These are phyloP conservation scores for Papilio polyxenes DNA, from an alignment of 1,140 invertebrate genomes.

Conservation along the genomic window DNA sequence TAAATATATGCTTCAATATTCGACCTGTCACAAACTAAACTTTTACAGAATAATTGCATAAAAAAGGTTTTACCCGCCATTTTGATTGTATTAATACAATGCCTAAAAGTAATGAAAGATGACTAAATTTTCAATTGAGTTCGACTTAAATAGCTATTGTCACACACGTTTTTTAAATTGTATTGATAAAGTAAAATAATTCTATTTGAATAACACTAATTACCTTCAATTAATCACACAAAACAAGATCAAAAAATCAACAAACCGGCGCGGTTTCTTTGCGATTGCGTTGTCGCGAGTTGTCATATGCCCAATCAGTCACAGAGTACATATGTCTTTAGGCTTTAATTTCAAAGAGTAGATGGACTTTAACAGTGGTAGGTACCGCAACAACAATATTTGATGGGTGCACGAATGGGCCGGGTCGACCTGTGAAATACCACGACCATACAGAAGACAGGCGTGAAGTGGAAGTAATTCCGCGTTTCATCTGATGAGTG, in stretches of 20 bases:
- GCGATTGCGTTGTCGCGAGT: background rate
- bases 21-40: background rate
- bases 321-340: background rate
- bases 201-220: background rate
- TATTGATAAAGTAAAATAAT: background rate
- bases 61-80: constrained; percentile 55
- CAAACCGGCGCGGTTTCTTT: constrained; percentile 2
- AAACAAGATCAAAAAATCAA: constrained; percentile 33
- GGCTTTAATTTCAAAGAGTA: background rate
- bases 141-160: background rate
- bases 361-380: too few relatives aligned
- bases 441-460: too few relatives aligned
- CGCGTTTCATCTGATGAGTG: too few relatives aligned
- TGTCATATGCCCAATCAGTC: background rate
- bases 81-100: constrained; percentile 50
- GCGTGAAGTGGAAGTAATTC: too few relatives aligned
- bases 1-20: background rate
- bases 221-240: constrained; percentile 35
- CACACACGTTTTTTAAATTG: background rate
- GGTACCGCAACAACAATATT: too few relatives aligned
- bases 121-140: background rate
- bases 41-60: background rate
- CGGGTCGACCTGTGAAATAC: too few relatives aligned
- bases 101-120: background rate
- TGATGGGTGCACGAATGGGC: too few relatives aligned